Conservation (phyloP, 53 echinoderm and acorn worm species). For the Pentamera pediparva region DNA sequence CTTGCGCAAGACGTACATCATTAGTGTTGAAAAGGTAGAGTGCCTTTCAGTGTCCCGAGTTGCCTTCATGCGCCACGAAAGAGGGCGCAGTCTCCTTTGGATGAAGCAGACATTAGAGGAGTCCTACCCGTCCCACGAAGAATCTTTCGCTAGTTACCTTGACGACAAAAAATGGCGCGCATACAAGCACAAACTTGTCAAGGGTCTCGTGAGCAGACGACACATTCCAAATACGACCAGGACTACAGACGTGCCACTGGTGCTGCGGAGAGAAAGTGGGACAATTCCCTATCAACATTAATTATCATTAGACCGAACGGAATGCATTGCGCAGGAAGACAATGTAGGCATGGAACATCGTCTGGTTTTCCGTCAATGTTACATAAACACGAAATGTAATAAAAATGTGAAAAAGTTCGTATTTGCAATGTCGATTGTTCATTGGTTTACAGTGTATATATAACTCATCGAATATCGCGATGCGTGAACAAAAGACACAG, state of each 20-base stretch:
- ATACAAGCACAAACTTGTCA: conserved; percentile 66
- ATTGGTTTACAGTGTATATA: too few species aligned
- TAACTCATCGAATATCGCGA: too few species aligned
- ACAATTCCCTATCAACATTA: not conserved
- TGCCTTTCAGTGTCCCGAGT: conserved; percentile 66
- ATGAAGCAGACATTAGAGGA: conserved; percentile 53
- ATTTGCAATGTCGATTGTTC: too few species aligned
- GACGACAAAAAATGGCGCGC: conserved; percentile 67
- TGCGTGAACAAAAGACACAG: too few species aligned
- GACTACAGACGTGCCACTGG: conserved; percentile 57
- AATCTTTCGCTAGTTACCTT: conserved; percentile 58
- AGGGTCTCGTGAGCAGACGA: conserved; percentile 53
- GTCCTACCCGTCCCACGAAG: conserved; percentile 63
- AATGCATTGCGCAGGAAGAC: too few species aligned
- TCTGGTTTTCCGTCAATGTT: too few species aligned
- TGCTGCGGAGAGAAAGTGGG: conserved; percentile 33
- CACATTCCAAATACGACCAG: conserved; percentile 66
- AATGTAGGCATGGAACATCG: too few species aligned
- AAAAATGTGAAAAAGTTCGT: too few species aligned
- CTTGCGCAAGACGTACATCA: conserved; percentile 75
- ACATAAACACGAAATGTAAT: too few species aligned
- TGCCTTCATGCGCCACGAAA: conserved; percentile 77
- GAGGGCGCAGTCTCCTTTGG: conserved; percentile 62
- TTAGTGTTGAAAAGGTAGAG: conserved; percentile 63
- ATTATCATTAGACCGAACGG: too few species aligned